Percentiles rank a stretch among this genome's conserved stretches.
phyloP scores from a whole-genome alignment of 2,797 vertebrate genomes.

The Microctenopoma lineatum region DNA sequence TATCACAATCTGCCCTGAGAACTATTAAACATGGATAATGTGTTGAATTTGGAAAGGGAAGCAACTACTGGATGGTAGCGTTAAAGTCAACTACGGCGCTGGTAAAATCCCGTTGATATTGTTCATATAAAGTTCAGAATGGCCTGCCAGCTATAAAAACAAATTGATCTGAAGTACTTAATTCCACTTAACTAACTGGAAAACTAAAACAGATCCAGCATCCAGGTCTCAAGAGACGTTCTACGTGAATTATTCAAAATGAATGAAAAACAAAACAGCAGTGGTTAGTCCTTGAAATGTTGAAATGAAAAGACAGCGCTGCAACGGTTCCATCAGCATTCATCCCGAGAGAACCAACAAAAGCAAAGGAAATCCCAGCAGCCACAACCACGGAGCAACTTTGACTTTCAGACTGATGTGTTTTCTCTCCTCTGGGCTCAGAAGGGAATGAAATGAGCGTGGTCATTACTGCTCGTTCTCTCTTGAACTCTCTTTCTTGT shows the following conservation, averaged over 20 bases:
- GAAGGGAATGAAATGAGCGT: background rate
- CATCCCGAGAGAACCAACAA: slow-evolving; percentile 19
- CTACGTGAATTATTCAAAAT: slow-evolving; percentile 23
- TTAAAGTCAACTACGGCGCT: slow-evolving; percentile 22
- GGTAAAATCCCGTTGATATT: slow-evolving; percentile 33
- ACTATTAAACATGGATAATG: slow-evolving; percentile 34
- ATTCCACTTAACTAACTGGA: slow-evolving; percentile 33
- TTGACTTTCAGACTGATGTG: slow-evolving; percentile 52
- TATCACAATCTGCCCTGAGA: slow-evolving; percentile 1
- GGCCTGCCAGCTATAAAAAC: slow-evolving; percentile 23
- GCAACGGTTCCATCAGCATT: slow-evolving; percentile 17
- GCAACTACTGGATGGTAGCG: slow-evolving; percentile 3
- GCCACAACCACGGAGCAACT: slow-evolving; percentile 22
- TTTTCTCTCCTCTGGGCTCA: slow-evolving; percentile 39
- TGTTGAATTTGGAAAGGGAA: slow-evolving; percentile 18
- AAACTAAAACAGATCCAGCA: slow-evolving; percentile 33
- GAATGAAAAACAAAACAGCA: slow-evolving; percentile 18
- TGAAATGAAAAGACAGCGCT: slow-evolving; percentile 19
- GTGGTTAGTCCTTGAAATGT: slow-evolving; percentile 8
- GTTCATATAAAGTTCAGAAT: slow-evolving; percentile 18
- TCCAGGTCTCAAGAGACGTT: slow-evolving; percentile 25
- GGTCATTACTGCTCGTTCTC: slow-evolving; percentile 27
- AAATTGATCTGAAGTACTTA: slow-evolving; percentile 22
- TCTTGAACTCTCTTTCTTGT: slow-evolving; percentile 10
- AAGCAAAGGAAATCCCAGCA: slow-evolving; percentile 43